Percentiles rank a stretch among this genome's conserved stretches.
Evolutionary conservation across 2,888 invertebrate genomes (phyloP).

Genomic region (Onchidella celtica): DNA sequence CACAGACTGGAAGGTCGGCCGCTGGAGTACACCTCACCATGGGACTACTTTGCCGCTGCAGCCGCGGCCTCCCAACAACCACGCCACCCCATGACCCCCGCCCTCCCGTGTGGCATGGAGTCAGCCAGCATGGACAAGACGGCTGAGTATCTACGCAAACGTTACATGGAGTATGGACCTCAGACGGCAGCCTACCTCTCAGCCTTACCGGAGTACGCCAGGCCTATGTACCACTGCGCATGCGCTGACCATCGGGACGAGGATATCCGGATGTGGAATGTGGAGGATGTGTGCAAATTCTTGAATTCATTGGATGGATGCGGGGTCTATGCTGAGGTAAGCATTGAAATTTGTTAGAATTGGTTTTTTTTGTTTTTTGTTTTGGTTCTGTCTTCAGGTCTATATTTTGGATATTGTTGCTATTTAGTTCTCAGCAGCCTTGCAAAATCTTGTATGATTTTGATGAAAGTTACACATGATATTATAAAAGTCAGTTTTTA

Average conservation of each 20-base stretch:
- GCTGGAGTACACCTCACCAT: conserved; percentile 25
- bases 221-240: conserved; percentile 56
- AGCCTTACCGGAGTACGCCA: conserved; percentile 50
- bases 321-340: conserved; percentile 64
- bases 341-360: conserved; percentile 7
- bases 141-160: conserved; percentile 49
- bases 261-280: conserved; percentile 63
- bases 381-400: too few species aligned
- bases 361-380: too few species aligned
- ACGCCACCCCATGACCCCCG: conserved; percentile 3
- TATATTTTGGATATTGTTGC: too few species aligned
- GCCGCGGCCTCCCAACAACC: conserved; percentile 39
- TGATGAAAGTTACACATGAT: too few species aligned
- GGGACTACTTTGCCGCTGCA: conserved; percentile 38
- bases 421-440: too few species aligned
- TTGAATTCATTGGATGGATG: conserved; percentile 65
- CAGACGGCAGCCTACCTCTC: conserved; percentile 48
- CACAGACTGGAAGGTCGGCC: conserved; percentile 37
- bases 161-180: conserved; percentile 44
- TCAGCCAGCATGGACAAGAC: conserved; percentile 50
- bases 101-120: conserved; percentile 51
- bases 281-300: conserved; percentile 66
- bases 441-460: too few species aligned
- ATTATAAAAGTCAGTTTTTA: too few species aligned
- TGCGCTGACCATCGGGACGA: conserved; percentile 58